phyloP scores from a whole-genome alignment of 2,888 invertebrate genomes.

The Caenorhabditis sp. region DNA sequence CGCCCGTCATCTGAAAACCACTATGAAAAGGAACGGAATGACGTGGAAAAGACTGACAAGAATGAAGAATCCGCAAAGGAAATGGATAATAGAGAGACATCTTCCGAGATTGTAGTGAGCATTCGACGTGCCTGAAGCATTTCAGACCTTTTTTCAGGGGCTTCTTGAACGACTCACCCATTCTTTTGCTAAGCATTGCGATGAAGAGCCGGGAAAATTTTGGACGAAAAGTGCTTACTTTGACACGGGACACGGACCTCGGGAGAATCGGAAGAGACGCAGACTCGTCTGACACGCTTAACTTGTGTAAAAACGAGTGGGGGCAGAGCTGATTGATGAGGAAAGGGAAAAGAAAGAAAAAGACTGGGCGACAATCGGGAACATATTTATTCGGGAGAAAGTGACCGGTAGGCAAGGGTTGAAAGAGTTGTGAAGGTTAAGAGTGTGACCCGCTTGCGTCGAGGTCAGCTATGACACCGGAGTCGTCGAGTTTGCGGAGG shows the following conservation, averaged over 20 bases:
- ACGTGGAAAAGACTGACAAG: slow-evolving; percentile 8
- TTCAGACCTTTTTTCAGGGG: too few species aligned
- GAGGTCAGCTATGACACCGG: slow-evolving; percentile 39
- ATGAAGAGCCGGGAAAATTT: too few species aligned
- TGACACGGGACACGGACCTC: slow-evolving; percentile 5
- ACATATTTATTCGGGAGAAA: slow-evolving; percentile 4
- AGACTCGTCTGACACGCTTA: slow-evolving; percentile 28
- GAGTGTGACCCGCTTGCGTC: slow-evolving; percentile 33
- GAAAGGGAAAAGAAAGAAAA: background rate
- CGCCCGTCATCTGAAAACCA: slow-evolving; percentile 38
- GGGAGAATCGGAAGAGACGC: slow-evolving; percentile 1
- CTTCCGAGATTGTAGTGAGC: slow-evolving; percentile 30
- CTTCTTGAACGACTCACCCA: background rate
- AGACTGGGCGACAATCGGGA: background rate
- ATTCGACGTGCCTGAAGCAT: background rate
- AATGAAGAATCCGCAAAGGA: slow-evolving; percentile 37
- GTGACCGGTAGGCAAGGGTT: background rate
- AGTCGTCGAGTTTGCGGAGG: slow-evolving; percentile 35
- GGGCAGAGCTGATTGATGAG: slow-evolving; percentile 37
- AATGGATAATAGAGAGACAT: slow-evolving; percentile 31
- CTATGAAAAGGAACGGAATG: background rate
- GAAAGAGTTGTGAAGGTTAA: slow-evolving; percentile 4
- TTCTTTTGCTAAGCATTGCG: too few species aligned
- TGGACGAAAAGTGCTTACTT: slow-evolving; percentile 16
- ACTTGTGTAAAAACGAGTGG: slow-evolving; percentile 29